Base-by-base conservation (phyloP, 2,113 vertebrate genomes). In the Melanotaenia duboulayi region DNA sequence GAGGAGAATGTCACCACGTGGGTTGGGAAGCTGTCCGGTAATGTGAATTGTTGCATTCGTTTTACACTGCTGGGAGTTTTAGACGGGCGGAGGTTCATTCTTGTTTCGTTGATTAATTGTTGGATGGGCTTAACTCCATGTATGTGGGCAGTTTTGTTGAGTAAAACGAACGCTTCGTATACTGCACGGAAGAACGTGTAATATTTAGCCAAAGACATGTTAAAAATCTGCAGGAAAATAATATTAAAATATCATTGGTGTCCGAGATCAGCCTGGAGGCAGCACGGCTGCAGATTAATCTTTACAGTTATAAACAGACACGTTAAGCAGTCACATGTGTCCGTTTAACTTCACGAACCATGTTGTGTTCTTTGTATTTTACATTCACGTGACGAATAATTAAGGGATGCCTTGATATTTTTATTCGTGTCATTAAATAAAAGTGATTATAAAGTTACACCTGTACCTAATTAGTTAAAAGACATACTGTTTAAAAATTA, bases 1-100 rank as follows among this genome's bases (percentile, higher is more conserved):
- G 0, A 0, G 51, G 1, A 13, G 7, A 80, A 63, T 32, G 2
- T 50, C 39, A 35, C 78, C 91, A 91, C 91, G 90, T 91, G 91
- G 44, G 65, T 65, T 2, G n/a, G 9, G 10, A 12, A 48, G 11
- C 11, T 0, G 54, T 11, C 54, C 1, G 3, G n/a, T 22, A 37
- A 23, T 20, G 9, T 17, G 10, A 13, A 24, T 25, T 3, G 11
- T 0, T 35, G 32, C 12, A 2, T 62, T 85, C 49, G 75, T 75
- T 90, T 81, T 54, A 4, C 1, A 24, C 0, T 0, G 0, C 0
- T 2, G 0, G 3, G 2, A 6, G 19, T 8, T 57, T 7, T 7
- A 25, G 5, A 42, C 16, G 63, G 73, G n/a, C 81, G 84, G 89
- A n/a, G 80, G 50, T 77, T 48, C 3, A 5, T 0, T 3, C 1